Percentiles rank a stretch among this genome's conserved stretches.
Evolutionary conservation across 1,140 invertebrate genomes (phyloP).

Genomic region (Araneus ventricosus): DNA sequence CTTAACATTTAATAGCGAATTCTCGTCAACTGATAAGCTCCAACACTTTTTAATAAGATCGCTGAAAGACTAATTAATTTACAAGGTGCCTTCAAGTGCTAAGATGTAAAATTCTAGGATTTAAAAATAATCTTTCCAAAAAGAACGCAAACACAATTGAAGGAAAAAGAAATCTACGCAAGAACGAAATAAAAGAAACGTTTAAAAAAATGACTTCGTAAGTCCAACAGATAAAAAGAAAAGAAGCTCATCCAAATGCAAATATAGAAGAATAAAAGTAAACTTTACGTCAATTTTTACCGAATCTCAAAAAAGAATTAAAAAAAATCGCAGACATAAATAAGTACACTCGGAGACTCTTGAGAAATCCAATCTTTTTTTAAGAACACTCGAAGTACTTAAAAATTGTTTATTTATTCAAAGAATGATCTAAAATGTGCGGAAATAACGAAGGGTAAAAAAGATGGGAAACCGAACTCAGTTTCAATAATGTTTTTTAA

Average conservation of each 20-base stretch:
- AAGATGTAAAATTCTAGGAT: no score
- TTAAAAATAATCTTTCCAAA: no score
- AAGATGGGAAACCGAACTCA: neutral
- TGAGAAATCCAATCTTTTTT: neutral
- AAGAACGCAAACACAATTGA: no score
- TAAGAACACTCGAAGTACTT: neutral
- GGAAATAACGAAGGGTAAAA: neutral
- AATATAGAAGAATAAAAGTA: neutral
- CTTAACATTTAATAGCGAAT: no score
- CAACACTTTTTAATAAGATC: no score
- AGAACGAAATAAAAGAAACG: neutral
- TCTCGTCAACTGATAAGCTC: no score
- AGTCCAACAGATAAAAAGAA: no score
- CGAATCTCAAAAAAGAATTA: neutral
- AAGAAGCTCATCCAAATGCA: no score
- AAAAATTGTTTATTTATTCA: constrained; percentile 15
- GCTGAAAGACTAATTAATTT: no score
- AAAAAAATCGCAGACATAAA: neutral
- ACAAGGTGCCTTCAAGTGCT: no score
- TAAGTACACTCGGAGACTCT: neutral
- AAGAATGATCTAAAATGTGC: neutral
- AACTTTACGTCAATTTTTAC: neutral
- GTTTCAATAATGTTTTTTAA: neutral
- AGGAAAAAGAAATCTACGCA: no score
- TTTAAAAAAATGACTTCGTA: neutral